Evolutionary conservation across 2,797 vertebrate species (phyloP).

Genomic region (Karalla daura): DNA sequence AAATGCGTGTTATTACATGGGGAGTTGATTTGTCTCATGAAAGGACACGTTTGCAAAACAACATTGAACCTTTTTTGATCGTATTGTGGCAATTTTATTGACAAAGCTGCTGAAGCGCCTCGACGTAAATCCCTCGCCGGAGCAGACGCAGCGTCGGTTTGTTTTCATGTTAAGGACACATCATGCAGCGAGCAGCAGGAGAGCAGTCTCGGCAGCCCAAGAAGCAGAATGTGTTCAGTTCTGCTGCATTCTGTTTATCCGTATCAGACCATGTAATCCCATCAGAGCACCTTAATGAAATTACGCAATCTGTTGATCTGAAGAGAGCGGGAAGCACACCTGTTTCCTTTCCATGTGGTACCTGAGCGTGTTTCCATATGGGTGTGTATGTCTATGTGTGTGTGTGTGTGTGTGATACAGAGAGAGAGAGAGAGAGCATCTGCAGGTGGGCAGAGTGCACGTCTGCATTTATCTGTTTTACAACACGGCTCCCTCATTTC

Average conservation of each 20-base stretch:
- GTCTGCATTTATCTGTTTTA: not conserved
- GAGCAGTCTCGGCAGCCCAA: not conserved
- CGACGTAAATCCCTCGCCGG: not conserved
- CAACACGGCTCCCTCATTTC: not conserved
- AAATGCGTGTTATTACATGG: not conserved
- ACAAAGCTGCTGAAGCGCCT: constrained; percentile 7
- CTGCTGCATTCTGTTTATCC: constrained; percentile 16
- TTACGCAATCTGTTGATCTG: constrained; percentile 21
- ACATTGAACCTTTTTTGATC: constrained; percentile 22
- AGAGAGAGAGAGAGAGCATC: too few relatives aligned
- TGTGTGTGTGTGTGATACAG: too few relatives aligned
- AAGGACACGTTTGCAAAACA: not conserved
- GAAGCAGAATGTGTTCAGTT: not conserved
- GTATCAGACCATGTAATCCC: constrained; percentile 17
- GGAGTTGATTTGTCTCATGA: constrained; percentile 22
- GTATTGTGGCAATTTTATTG: constrained; percentile 20
- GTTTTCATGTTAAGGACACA: not conserved
- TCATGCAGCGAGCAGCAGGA: not conserved
- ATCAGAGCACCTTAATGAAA: constrained; percentile 19
- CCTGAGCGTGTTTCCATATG: not conserved
- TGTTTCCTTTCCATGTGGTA: constrained; percentile 24
- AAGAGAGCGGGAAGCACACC: constrained; percentile 1
- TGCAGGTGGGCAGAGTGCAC: constrained; percentile 17
- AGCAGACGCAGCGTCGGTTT: not conserved
- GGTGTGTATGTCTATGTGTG: constrained; percentile 13